Evolutionary conservation across 2,113 vertebrate species (phyloP), one percentile per base, ranked within the genome.

Genomic region (Pseudorhombus dupliciocellatus): DNA sequence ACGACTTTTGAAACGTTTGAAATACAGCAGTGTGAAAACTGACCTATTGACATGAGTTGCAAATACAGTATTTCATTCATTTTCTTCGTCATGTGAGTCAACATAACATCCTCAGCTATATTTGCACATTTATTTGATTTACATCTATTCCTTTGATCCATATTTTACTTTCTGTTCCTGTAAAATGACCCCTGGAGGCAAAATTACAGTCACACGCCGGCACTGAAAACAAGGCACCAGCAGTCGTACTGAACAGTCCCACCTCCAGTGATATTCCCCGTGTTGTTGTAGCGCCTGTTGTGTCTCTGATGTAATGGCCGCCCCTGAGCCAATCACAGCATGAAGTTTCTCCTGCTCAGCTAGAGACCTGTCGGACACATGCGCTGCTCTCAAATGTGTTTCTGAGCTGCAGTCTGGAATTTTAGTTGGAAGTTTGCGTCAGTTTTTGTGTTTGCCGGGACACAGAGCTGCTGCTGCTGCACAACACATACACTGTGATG

Each of bases 291-390:
- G 68, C 25, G 48, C 74, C 80, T 10, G 56, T 24, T 11, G 84
- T 78, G 66, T 25, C 68, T 72, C 61, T 81, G 80, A 77, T 75
- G 77, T 70, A 67, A 79, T 59, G 11, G 21, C 40, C 12, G 72
- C 64, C 81, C 61, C 3, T 5, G n/a, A 66, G 76, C 82, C 82
- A 77, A 75, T 78, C 79, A 25, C 70, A 75, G 77, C 70, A 15
- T 50, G 81, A 55, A 0, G 31, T 58, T 77, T 79, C 64, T 66
- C 24, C 50, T 42, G 59, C 70, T 42, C 52, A 48, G 55, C 37
- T 20, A 54, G 60, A 73, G 57, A 73, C 42, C 20, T 64, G 60
- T 76, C 1, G 34, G 70, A 67, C 70, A n/a, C 64, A 0, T 25
- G 16, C 3, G 30, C 34, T 1, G 30, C 73, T 46, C 37, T 59